Conservation (phyloP, 2,888 invertebrate genomes). For the Lathronympha strigana region DNA sequence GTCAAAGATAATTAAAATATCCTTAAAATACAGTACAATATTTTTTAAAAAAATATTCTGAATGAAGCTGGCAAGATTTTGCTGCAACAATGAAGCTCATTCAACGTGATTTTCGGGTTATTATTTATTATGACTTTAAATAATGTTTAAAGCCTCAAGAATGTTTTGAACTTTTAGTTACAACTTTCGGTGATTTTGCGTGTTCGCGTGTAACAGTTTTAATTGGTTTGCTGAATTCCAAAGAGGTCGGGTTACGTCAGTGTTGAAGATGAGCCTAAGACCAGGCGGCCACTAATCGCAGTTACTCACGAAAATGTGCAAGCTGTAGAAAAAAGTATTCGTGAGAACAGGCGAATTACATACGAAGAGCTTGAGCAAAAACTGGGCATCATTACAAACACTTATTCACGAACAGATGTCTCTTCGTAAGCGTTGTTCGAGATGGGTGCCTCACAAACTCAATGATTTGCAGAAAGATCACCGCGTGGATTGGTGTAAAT, state of each 20-base stretch:
- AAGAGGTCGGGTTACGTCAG: not conserved
- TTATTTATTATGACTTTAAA: no score
- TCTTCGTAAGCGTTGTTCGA: not conserved
- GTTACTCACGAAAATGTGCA: conserved; percentile 11
- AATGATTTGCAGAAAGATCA: not conserved
- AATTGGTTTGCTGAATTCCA: not conserved
- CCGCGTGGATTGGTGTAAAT: not conserved
- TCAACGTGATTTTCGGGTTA: conserved; percentile 1
- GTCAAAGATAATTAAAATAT: no score
- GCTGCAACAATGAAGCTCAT: not conserved
- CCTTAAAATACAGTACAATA: no score
- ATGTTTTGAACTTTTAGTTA: no score
- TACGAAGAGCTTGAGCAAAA: not conserved
- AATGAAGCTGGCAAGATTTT: no score
- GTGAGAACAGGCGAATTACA: not conserved
- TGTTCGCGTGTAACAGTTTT: not conserved
- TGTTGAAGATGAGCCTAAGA: not conserved
- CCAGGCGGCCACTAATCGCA: not conserved
- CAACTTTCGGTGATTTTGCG: no score
- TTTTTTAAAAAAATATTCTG: no score
- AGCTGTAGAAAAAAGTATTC: conserved; percentile 15
- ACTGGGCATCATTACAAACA: not conserved
- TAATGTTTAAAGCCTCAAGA: no score
- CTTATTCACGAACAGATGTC: not conserved
- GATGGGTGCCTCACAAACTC: no score